Base-by-base conservation (phyloP, 2,113 vertebrate species). In the Fulmarus glacialis region DNA sequence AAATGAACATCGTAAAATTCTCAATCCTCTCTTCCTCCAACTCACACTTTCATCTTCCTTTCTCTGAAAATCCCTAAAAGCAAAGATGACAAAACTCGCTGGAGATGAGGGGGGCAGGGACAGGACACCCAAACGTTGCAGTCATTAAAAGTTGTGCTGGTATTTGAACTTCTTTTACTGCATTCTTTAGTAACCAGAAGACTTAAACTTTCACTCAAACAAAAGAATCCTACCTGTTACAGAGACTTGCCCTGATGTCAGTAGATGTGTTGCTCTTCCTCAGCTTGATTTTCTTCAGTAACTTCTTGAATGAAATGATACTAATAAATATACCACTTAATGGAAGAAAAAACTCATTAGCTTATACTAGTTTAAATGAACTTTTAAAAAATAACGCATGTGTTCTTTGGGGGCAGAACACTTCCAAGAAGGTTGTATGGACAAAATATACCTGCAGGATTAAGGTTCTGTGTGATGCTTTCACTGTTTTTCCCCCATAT, bases 21-120 rank as follows among this genome's bases (percentile, higher is more conserved):
- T 78, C 55, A 68, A 3, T 83, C 26, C 18, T 14, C 16, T 53
- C 80, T 80, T 82, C 40, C 2, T 86, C 55, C 48, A 48, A 22
- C 34, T 91, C 47, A 38, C 6, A 24, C 50, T 78, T 87, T 84
- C 43, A 66, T 79, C 43, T 42, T 70, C 38, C 30, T 96, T 87
- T 94, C 48, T 30, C 90, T 85, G 78, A 64, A 91, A 92, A 88
- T 34, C 43, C n/a, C 40, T 71, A 23, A 85, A 71, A 93, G 32
- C 64, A 78, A 82, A 85, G 48, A 32, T 38, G 48, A 2, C 30
- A 66, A 24, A 89, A 67, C 23, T 71, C 53, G 6, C 20, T 79
- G 70, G 38, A 68, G 66, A 29, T 21, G 47, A n/a, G 53, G 21
- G 52, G 48, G n/a, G 72, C 4, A 8, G 45, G 70, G 20, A 77